Evolutionary conservation across 2,113 vertebrate species (phyloP), one percentile per base, ranked within the genome.

Genomic region (Salvelinus fontinalis): DNA sequence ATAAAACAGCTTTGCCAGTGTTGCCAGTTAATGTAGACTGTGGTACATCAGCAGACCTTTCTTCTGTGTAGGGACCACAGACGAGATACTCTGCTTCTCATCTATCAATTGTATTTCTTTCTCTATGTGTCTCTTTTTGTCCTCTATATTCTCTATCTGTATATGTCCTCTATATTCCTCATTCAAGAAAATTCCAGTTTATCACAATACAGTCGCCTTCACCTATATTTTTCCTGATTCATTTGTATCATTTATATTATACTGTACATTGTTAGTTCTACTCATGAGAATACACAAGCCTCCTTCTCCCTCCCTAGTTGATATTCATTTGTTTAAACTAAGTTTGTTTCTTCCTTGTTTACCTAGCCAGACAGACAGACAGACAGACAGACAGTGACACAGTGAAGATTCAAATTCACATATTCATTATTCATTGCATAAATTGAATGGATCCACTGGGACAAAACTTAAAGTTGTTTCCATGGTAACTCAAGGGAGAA

Each of bases 401-500:
- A 78, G 78, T 49, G 26, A 83, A 73, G 79, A 81, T 77, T 76
- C 78, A 85, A 77, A 74, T 78, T 79, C 75, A 80, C 75, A 73
- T 77, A 76, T 83, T 83, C 71, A 81, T 81, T 75, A 76, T 78
- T 83, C 79, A 75, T 71, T 49, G 71, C 74, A 70, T 67, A 72
- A 81, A 74, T 87, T 88, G 87, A 91, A 86, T 87, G 87, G 81
- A 89, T 91, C 87, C 81, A 76, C 7, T 1, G 83, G 81, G 84
- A 75, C 64, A 26, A 8, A 74, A 83, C 83, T 71, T 78, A 70
- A 81, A 75, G 80, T 89, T 83, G 90, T 93, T 93, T 91, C 91
- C 89, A 92, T 92, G 88, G 89, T 89, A 89, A 93, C 91, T 75
- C 62, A 31, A 71, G 70, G 75, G 67, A 83, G 77, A 70, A 74